Percentiles rank a stretch among this genome's conserved stretches.
These are phyloP conservation scores for Empis stercorea DNA, from an alignment of 2,888 invertebrate species.

Conservation along the genomic window DNA sequence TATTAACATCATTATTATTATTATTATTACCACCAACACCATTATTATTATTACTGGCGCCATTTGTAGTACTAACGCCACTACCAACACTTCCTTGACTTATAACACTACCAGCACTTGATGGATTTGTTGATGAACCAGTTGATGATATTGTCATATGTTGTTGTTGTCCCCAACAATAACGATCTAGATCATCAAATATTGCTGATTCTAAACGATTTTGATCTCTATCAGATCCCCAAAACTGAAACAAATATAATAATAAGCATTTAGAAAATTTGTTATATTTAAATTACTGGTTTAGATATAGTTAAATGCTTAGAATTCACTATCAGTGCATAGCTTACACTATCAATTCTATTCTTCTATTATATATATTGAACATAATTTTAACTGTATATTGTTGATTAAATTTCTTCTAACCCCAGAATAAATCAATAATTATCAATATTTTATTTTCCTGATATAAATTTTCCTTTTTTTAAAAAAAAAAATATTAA, in stretches of 20 bases:
- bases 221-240: slow-evolving; percentile 42
- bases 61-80: slow-evolving; percentile 16
- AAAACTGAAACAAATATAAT: slow-evolving; percentile 25
- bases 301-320: too few species aligned
- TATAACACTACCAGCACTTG: slow-evolving; percentile 20
- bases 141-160: slow-evolving; percentile 38
- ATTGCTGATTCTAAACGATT: slow-evolving; percentile 61
- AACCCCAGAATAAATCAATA: too few species aligned
- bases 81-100: slow-evolving; percentile 23
- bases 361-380: too few species aligned
- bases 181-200: slow-evolving; percentile 73
- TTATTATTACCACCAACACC: background rate
- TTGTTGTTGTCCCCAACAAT: slow-evolving; percentile 60
- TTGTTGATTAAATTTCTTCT: too few species aligned
- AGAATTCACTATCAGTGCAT: too few species aligned
- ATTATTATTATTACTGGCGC: background rate
- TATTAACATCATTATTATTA: background rate
- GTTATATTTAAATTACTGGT: too few species aligned
- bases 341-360: too few species aligned
- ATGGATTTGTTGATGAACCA: slow-evolving; percentile 35
- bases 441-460: too few species aligned
- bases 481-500: too few species aligned
- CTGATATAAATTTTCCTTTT: too few species aligned
- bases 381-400: too few species aligned
- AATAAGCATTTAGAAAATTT: background rate